A percentile compares a stretch with the other conserved stretches of the same genome.
Conservation (phyloP, 2,888 invertebrate genomes). For the Caradrina clavipalpis region DNA sequence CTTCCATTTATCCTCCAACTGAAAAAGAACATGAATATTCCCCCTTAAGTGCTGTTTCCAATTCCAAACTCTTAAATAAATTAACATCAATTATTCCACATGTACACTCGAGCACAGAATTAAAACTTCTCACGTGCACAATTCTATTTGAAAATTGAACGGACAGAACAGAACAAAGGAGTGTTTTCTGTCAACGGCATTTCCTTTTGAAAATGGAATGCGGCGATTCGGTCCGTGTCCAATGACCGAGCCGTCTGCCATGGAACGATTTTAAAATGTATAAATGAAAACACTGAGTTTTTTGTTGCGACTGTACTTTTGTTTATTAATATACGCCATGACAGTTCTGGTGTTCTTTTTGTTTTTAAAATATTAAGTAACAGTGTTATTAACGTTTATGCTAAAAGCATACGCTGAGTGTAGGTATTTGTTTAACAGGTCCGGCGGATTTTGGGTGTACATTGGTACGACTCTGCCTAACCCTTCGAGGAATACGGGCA, state of each 20-base stretch:
- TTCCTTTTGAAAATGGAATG: slow-evolving; percentile 86
- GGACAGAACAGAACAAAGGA: slow-evolving; percentile 83
- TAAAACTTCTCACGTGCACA: slow-evolving; percentile 73
- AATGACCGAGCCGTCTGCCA: slow-evolving; percentile 72
- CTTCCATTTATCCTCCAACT: slow-evolving; percentile 29
- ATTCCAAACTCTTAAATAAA: slow-evolving; percentile 66
- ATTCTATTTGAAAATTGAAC: slow-evolving; percentile 78
- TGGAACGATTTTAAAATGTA: slow-evolving; percentile 73
- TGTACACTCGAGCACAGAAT: slow-evolving; percentile 66
- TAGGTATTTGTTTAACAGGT: too few relatives aligned
- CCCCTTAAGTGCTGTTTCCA: slow-evolving; percentile 49
- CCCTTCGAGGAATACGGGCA: too few relatives aligned
- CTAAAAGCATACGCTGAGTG: too few relatives aligned
- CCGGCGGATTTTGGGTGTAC: too few relatives aligned
- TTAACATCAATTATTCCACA: slow-evolving; percentile 70
- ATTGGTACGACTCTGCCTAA: too few relatives aligned
- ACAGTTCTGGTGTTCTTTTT: slow-evolving; percentile 34
- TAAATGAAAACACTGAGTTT: slow-evolving; percentile 66
- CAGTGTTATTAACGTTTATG: too few relatives aligned
- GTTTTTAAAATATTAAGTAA: not conserved
- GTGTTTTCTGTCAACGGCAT: slow-evolving; percentile 85
- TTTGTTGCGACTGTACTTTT: slow-evolving; percentile 67
- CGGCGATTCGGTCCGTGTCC: slow-evolving; percentile 76
- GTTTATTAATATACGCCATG: slow-evolving; percentile 54
- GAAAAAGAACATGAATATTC: slow-evolving; percentile 40